Conservation (phyloP, 2,888 invertebrate species). For the Sycophila texana region DNA sequence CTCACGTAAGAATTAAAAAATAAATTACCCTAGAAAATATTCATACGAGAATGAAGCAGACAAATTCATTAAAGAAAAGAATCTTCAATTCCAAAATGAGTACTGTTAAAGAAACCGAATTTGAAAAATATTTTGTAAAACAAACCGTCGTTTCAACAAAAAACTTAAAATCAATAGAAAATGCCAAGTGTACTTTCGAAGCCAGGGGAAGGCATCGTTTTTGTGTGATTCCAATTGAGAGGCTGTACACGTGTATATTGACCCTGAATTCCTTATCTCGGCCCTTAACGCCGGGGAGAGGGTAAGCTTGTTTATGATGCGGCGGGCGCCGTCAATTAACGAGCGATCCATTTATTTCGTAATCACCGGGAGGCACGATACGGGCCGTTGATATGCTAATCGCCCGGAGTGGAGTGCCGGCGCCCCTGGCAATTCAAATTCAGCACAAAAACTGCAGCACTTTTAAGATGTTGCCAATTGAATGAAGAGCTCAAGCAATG, state of each 20-base stretch:
- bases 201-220: too few relatives aligned
- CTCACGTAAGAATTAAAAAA: too few relatives aligned
- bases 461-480: conserved; percentile 8
- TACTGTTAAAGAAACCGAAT: too few relatives aligned
- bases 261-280: conserved; percentile 7
- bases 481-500: neutral
- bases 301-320: conserved; percentile 17
- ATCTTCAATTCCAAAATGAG: too few relatives aligned
- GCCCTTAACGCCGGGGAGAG: neutral
- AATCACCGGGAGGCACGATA: conserved; percentile 5
- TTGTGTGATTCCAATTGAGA: too few relatives aligned
- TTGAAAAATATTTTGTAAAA: too few relatives aligned
- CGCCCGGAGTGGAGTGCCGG: neutral
- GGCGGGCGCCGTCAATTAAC: conserved; percentile 8
- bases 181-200: too few relatives aligned
- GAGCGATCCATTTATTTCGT: conserved; percentile 36
- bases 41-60: too few relatives aligned
- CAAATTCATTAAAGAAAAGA: too few relatives aligned
- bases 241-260: conserved; percentile 1
- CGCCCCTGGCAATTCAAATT: conserved; percentile 31
- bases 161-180: too few relatives aligned
- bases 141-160: too few relatives aligned
- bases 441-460: neutral
- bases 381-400: conserved; percentile 33
- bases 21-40: too few relatives aligned